phyloP scores from a whole-genome alignment of 2,888 invertebrate genomes.

The Drosophila dives region DNA sequence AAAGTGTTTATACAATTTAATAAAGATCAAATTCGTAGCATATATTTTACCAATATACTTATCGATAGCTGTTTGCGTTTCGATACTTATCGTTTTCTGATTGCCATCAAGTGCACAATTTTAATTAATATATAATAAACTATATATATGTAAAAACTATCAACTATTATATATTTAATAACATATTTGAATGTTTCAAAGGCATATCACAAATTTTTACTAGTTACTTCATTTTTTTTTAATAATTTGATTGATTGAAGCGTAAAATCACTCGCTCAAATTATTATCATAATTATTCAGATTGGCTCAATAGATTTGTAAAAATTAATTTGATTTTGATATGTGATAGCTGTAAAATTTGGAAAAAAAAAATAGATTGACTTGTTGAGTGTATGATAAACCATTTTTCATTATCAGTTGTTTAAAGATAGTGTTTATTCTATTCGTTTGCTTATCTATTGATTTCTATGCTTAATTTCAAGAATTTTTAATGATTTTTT shows the following conservation, averaged over 20 bases:
- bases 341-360: not conserved
- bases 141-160: too few relatives aligned
- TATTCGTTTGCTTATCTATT: not conserved
- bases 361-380: not conserved
- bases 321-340: not conserved
- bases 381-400: not conserved
- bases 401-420: not conserved
- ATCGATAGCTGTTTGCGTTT: too few relatives aligned
- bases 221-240: too few relatives aligned
- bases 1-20: not conserved
- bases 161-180: too few relatives aligned
- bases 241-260: too few relatives aligned
- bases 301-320: not conserved
- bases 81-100: too few relatives aligned
- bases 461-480: not conserved
- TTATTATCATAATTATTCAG: conserved; percentile 1
- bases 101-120: too few relatives aligned
- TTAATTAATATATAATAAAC: too few relatives aligned
- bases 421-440: not conserved
- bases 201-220: too few relatives aligned
- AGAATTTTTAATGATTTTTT: not conserved
- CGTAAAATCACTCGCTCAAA: not conserved
- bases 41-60: not conserved
- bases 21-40: not conserved
- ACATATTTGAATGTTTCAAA: too few relatives aligned